A percentile compares a stretch with the other conserved stretches of the same genome.
These are phyloP conservation scores for Rhopalosiphum maidis DNA, from an alignment of 1,140 invertebrate genomes.

Conservation along the genomic window DNA sequence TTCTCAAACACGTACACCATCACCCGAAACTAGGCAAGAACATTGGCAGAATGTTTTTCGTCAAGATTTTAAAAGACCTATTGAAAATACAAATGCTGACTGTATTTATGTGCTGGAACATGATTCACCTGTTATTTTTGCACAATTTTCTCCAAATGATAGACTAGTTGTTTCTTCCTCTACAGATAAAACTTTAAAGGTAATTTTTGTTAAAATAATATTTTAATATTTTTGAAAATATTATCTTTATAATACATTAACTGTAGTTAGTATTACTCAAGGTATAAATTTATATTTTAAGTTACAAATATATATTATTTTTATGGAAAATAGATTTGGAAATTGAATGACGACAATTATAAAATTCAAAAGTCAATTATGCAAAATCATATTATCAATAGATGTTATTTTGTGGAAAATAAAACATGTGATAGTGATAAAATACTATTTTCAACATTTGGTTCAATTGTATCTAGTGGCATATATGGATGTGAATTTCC, in stretches of 20 bases:
- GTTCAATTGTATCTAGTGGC: background rate
- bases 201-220: background rate
- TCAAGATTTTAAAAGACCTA: background rate
- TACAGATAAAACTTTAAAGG: conserved; percentile 49
- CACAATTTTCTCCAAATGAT: conserved; percentile 41
- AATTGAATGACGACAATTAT: background rate
- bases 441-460: conserved; percentile 4
- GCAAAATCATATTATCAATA: background rate
- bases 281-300: background rate
- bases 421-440: background rate
- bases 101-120: background rate
- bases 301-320: background rate
- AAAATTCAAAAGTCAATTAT: background rate
- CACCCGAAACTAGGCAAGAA: conserved; percentile 41
- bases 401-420: conserved; percentile 43
- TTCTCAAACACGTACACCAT: conserved; percentile 41
- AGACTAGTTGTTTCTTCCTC: conserved; percentile 25
- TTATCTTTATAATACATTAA: background rate
- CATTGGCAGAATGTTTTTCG: conserved; percentile 35
- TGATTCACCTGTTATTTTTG: conserved; percentile 40
- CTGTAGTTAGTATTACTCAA: too few species aligned
- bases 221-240: background rate
- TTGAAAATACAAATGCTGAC: conserved; percentile 24
- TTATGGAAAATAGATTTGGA: conserved; percentile 43
- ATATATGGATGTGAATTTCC: conserved; percentile 20